Conservation (phyloP, 2,888 invertebrate genomes). For the Heliconius sara region DNA sequence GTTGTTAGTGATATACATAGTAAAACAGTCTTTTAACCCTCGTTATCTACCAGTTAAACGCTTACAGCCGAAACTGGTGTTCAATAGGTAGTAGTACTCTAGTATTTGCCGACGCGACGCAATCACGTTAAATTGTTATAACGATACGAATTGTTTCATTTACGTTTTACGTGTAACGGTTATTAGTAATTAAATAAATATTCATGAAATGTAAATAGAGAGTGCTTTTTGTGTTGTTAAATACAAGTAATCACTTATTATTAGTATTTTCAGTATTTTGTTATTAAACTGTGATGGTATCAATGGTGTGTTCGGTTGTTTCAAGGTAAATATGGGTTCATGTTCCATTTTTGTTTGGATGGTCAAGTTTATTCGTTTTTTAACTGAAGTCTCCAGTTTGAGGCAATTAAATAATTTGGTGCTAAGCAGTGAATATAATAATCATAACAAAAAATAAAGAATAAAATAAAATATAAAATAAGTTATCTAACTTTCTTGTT, state of each 20-base stretch:
- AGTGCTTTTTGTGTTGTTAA: background rate
- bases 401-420: too few relatives aligned
- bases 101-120: constrained; percentile 13
- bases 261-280: background rate
- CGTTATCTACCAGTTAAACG: constrained; percentile 7
- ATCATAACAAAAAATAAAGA: too few relatives aligned
- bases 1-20: background rate
- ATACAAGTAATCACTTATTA: background rate
- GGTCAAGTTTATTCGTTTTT: background rate
- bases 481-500: too few relatives aligned
- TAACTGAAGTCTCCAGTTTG: too few relatives aligned
- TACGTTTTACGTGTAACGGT: constrained; percentile 15
- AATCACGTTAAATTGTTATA: constrained; percentile 23
- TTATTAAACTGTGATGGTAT: background rate
- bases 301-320: background rate
- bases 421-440: too few relatives aligned
- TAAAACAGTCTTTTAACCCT: background rate
- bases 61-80: constrained; percentile 16
- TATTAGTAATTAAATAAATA: constrained; percentile 21
- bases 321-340: background rate
- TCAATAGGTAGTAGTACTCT: background rate
- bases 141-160: constrained; percentile 14
- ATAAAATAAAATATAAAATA: too few relatives aligned
- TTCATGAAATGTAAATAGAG: background rate
- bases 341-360: background rate